Evolutionary conservation across 2,113 vertebrate genomes (phyloP).

Genomic region (Labeo rohita): DNA sequence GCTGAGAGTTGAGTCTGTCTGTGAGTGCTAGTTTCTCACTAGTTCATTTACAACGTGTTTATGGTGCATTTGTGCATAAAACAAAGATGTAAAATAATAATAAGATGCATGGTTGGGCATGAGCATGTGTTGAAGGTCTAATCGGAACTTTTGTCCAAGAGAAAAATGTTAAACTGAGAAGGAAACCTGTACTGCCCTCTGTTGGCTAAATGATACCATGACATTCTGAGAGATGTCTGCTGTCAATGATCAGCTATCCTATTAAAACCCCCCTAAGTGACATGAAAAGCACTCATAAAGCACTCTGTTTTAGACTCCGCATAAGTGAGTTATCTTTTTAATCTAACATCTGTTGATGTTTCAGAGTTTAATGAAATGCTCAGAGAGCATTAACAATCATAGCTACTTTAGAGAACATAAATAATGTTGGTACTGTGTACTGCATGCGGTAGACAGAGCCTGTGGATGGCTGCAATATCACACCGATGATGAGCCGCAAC

Average conservation of each 20-base stretch:
- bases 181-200: constrained; percentile 52
- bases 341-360: neutral
- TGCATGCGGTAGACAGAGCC: neutral
- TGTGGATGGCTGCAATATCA: neutral
- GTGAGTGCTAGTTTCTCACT: neutral
- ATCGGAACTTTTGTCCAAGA: neutral
- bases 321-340: neutral
- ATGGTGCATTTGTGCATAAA: neutral
- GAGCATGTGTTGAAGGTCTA: neutral
- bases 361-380: neutral
- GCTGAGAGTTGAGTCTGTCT: neutral
- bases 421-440: neutral
- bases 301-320: neutral
- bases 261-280: neutral
- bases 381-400: neutral
- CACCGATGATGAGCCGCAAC: neutral
- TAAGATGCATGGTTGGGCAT: neutral
- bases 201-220: constrained; percentile 27
- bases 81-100: neutral
- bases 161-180: constrained; percentile 10
- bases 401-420: neutral
- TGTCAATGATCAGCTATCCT: neutral
- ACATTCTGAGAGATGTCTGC: neutral
- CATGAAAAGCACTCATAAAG: neutral
- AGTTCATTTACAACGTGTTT: neutral